Evolutionary conservation across 2,888 invertebrate genomes (phyloP).

Genomic region (Noctua comes): DNA sequence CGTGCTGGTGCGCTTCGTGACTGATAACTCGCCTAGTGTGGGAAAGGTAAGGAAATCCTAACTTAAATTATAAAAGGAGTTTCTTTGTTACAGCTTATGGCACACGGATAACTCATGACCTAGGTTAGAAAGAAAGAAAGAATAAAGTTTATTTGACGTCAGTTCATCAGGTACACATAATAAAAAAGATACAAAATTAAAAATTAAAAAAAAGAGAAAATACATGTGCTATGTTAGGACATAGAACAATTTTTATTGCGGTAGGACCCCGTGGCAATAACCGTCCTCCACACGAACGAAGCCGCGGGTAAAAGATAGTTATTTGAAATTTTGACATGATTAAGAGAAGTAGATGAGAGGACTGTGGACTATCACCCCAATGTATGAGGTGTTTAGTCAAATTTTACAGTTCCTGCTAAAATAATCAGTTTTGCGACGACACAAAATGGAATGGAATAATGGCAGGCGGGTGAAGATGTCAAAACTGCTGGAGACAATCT

Average conservation of each 20-base stretch:
- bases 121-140: too few species aligned
- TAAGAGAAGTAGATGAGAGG: not conserved
- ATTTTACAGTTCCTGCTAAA: not conserved
- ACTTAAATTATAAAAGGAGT: too few species aligned
- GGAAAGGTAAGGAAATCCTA: slow-evolving; percentile 91
- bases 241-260: not conserved
- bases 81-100: too few species aligned
- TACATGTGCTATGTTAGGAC: too few species aligned
- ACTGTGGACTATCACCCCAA: not conserved
- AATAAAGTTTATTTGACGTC: too few species aligned
- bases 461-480: too few species aligned
- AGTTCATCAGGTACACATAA: too few species aligned
- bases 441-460: too few species aligned
- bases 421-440: too few species aligned
- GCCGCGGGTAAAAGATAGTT: not conserved
- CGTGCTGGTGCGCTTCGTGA: slow-evolving; percentile 96
- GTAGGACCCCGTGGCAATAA: not conserved
- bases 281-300: not conserved
- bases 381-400: not conserved
- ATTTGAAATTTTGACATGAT: not conserved
- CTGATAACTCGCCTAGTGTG: slow-evolving; percentile 97
- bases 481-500: too few species aligned
- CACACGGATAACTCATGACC: not conserved
- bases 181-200: too few species aligned
- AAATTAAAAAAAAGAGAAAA: too few species aligned